Evolutionary conservation across 2,113 vertebrate genomes (phyloP).

Genomic region (Caranx melampygus): DNA sequence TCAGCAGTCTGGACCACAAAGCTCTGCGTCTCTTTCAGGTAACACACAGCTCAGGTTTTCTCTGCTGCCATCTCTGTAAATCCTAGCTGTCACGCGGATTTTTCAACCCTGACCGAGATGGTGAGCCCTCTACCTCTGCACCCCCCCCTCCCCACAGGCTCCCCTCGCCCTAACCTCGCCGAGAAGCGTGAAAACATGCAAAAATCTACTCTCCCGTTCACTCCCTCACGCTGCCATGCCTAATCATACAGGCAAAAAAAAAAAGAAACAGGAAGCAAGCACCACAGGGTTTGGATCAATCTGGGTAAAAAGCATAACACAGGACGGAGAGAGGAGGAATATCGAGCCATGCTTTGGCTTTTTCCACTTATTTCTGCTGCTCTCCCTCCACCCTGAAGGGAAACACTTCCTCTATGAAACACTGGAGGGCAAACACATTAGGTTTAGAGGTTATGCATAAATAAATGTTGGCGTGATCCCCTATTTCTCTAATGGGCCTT

Average conservation of each 20-base stretch:
- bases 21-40: constrained; percentile 39
- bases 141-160: constrained; percentile 3
- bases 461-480: constrained; percentile 48
- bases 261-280: constrained; percentile 30
- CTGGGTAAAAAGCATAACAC: constrained; percentile 50
- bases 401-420: constrained; percentile 31
- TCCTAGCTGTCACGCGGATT: constrained; percentile 63
- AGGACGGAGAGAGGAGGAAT: constrained; percentile 47
- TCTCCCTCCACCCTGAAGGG: constrained; percentile 26
- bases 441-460: constrained; percentile 50
- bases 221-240: constrained; percentile 48
- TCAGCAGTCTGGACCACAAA: constrained; percentile 43
- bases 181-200: constrained; percentile 65
- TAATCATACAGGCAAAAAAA: constrained; percentile 54
- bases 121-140: constrained; percentile 45
- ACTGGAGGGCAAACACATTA: constrained; percentile 47
- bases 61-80: constrained; percentile 46
- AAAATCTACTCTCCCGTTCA: constrained; percentile 47
- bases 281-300: constrained; percentile 60
- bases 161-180: constrained; percentile 24
- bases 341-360: constrained; percentile 51
- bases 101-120: constrained; percentile 45
- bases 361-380: constrained; percentile 41
- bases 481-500: constrained; percentile 43
- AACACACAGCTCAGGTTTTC: constrained; percentile 22